Percentiles rank a stretch among this genome's conserved stretches.
phyloP scores from a whole-genome alignment of 2,888 invertebrate species.

The Matsumyia berberina region DNA sequence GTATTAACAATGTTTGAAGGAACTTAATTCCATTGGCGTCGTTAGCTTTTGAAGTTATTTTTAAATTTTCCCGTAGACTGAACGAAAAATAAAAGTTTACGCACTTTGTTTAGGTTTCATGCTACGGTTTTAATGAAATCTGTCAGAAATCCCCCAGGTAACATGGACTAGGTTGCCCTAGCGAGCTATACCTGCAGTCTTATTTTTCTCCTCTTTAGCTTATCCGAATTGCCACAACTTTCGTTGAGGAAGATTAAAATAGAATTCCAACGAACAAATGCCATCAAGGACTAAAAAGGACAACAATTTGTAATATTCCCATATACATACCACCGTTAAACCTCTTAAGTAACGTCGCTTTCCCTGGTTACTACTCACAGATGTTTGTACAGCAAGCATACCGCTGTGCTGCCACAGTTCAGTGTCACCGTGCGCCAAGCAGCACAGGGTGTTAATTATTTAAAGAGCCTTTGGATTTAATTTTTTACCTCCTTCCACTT shows the following conservation, averaged over 20 bases:
- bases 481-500: slow-evolving; percentile 28
- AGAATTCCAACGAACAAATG: slow-evolving; percentile 11
- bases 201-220: not conserved
- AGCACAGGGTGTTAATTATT: slow-evolving; percentile 68
- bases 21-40: no score
- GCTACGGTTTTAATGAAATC: slow-evolving; percentile 43
- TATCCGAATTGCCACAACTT: not conserved
- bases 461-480: slow-evolving; percentile 67
- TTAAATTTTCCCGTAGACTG: slow-evolving; percentile 10
- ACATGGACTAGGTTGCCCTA: not conserved
- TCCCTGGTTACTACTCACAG: no score
- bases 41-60: not conserved
- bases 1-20: no score
- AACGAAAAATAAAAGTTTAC: slow-evolving; percentile 14
- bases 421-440: slow-evolving; percentile 49
- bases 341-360: slow-evolving; percentile 29
- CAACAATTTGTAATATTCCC: slow-evolving; percentile 62
- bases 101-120: slow-evolving; percentile 3
- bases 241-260: slow-evolving; percentile 20
- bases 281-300: slow-evolving; percentile 43
- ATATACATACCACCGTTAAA: slow-evolving; percentile 43
- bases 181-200: not conserved
- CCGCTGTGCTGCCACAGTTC: slow-evolving; percentile 18
- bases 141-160: slow-evolving; percentile 22
- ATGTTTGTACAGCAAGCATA: not conserved